Evolutionary conservation across 1,140 invertebrate genomes (phyloP).

Genomic region (Drosophila micromelanica): DNA sequence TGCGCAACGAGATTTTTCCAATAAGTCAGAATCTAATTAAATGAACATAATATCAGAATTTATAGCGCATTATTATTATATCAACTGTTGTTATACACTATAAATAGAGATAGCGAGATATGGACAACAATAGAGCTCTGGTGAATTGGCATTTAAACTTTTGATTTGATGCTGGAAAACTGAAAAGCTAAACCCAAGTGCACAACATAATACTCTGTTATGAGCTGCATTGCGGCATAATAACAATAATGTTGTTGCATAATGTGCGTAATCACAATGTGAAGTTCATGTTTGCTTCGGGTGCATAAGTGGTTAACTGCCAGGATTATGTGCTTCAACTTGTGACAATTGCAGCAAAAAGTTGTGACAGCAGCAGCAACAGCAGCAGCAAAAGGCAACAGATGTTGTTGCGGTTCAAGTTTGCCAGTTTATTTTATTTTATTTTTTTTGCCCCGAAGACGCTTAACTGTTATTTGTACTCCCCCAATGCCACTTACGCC

Average conservation of each 20-base stretch:
- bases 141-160: constrained; percentile 7
- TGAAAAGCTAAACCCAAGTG: constrained; percentile 4
- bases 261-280: constrained; percentile 51
- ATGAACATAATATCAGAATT: background rate
- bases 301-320: constrained; percentile 38
- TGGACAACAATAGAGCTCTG: background rate
- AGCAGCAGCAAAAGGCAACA: background rate
- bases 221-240: constrained; percentile 9
- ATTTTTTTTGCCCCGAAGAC: background rate
- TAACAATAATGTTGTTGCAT: constrained; percentile 36
- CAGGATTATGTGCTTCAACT: constrained; percentile 42
- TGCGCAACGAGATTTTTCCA: background rate
- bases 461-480: constrained; percentile 1
- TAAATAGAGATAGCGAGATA: no score
- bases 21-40: background rate
- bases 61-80: constrained; percentile 1
- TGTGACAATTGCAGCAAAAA: constrained; percentile 12
- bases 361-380: background rate
- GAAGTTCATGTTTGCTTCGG: constrained; percentile 22
- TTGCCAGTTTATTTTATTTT: background rate
- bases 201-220: background rate
- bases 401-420: background rate
- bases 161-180: constrained; percentile 11
- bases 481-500: background rate
- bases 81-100: background rate